A percentile compares a stretch with the other conserved stretches of the same genome.
Conservation (phyloP, 2,888 invertebrate species). For the Andrena bicolor region DNA sequence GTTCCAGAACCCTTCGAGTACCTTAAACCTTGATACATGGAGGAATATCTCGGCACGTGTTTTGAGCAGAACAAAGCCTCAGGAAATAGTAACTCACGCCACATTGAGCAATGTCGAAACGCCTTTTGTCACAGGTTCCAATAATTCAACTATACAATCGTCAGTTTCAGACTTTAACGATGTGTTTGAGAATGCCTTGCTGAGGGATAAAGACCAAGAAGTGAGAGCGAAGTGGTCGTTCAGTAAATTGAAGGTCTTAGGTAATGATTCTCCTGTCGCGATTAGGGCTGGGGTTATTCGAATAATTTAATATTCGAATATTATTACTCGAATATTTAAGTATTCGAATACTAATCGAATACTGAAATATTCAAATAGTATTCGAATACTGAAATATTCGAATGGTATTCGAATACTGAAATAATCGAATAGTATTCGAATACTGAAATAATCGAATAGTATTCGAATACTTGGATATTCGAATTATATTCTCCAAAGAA, state of each 20-base stretch:
- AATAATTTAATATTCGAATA: too few relatives aligned
- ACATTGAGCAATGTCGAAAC: constrained; percentile 60
- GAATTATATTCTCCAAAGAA: too few relatives aligned
- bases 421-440: too few relatives aligned
- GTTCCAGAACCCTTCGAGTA: constrained; percentile 85
- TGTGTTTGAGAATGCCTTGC: constrained; percentile 86
- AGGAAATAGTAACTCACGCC: constrained; percentile 65
- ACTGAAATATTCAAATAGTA: too few relatives aligned
- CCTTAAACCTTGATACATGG: constrained; percentile 81
- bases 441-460: too few relatives aligned
- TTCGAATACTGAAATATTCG: too few relatives aligned
- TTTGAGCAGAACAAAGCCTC: constrained; percentile 76
- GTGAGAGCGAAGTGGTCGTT: constrained; percentile 85
- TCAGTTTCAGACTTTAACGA: constrained; percentile 79
- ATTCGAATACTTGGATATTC: too few relatives aligned
- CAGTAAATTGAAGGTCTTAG: constrained; percentile 72
- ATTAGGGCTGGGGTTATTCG: too few relatives aligned
- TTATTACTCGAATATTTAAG: too few relatives aligned
- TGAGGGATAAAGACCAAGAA: constrained; percentile 85
- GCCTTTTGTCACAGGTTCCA: constrained; percentile 63
- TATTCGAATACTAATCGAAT: too few relatives aligned
- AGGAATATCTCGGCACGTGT: constrained; percentile 56
- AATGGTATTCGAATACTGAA: too few relatives aligned
- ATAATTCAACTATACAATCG: constrained; percentile 62
- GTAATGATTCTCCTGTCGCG: constrained; percentile 54